Conservation (phyloP, 1,140 invertebrate genomes). For the Nasonia longicornis region DNA sequence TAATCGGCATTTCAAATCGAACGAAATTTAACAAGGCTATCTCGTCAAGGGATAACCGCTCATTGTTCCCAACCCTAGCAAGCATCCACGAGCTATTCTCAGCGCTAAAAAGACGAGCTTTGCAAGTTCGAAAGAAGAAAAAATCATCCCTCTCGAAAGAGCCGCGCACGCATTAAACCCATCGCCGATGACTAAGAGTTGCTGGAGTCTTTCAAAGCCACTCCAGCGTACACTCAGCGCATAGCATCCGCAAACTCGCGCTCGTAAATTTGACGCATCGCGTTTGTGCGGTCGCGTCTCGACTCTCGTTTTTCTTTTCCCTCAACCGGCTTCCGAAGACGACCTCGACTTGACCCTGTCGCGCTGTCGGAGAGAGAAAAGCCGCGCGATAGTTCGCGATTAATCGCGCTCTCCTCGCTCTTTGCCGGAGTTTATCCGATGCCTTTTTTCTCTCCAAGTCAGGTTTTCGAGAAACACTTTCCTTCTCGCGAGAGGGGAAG, state of each 20-base stretch:
- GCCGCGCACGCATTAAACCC: neutral
- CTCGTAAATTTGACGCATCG: constrained; percentile 19
- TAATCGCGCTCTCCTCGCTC: constrained; percentile 10
- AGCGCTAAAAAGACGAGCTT: neutral
- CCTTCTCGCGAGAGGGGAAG: neutral
- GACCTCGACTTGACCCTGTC: constrained; percentile 44
- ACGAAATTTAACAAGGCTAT: neutral
- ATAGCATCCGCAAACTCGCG: neutral
- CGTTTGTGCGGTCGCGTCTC: neutral
- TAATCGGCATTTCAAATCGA: neutral
- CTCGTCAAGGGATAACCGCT: no score
- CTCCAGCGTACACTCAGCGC: neutral
- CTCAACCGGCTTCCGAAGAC: constrained; percentile 42
- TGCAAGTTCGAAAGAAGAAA: neutral
- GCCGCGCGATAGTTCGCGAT: neutral
- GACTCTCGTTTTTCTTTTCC: constrained; percentile 8
- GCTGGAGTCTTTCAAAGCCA: neutral
- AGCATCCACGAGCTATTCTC: neutral
- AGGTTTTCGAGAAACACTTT: neutral
- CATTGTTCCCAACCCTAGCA: no score
- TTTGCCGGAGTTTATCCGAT: neutral
- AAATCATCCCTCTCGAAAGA: neutral
- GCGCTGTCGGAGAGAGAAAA: neutral
- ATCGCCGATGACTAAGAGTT: constrained; percentile 6
- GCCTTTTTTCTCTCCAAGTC: neutral